These are phyloP conservation scores for Scelioninae gen. 2 DNA, from an alignment of 2,888 invertebrate species.

Conservation along the genomic window DNA sequence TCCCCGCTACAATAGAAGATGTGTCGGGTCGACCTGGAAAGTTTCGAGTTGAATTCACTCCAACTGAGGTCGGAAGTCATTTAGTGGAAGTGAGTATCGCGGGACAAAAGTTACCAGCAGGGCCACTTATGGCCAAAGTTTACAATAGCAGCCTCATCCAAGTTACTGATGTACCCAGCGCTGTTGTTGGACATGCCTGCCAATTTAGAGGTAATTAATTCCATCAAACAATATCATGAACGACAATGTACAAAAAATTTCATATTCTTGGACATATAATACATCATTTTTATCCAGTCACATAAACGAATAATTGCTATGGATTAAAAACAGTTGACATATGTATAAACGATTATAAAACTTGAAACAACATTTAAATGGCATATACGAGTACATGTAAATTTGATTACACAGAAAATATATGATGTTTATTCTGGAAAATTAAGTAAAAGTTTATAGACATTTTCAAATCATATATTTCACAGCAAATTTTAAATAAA, in stretches of 20 bases:
- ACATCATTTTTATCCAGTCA: neutral
- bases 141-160: conserved; percentile 95
- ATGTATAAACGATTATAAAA: no score
- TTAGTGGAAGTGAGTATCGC: conserved; percentile 92
- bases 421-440: no score
- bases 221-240: neutral
- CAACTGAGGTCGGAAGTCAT: conserved; percentile 95
- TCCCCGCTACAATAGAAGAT: conserved; percentile 88
- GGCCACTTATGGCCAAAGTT: conserved; percentile 94
- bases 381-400: no score
- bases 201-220: conserved; percentile 90
- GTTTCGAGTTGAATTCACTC: conserved; percentile 93
- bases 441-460: no score
- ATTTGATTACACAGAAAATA: no score
- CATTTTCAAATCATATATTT: no score
- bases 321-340: no score
- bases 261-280: neutral
- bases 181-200: conserved; percentile 95
- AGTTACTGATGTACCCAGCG: conserved; percentile 95
- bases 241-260: neutral
- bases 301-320: neutral
- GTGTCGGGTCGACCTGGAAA: conserved; percentile 87
- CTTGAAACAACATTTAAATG: no score
- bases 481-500: no score
- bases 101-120: conserved; percentile 92